Conservation (phyloP, 2,797 vertebrate species). For the Enteromius radiatus region DNA sequence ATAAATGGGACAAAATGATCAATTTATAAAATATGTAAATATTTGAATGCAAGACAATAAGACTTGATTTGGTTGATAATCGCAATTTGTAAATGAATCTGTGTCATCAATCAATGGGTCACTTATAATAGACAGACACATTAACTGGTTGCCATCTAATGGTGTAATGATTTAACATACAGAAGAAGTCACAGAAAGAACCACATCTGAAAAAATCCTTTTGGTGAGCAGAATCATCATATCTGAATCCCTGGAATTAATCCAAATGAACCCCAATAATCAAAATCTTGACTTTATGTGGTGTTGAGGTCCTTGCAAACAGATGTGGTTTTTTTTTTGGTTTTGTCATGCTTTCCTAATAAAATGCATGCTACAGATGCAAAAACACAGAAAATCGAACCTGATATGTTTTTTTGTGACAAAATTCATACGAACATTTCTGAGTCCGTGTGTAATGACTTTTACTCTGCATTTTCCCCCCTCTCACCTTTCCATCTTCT, state of each 20-base stretch:
- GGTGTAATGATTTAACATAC: background rate
- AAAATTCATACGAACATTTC: no score
- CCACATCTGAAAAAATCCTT: background rate
- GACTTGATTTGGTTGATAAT: background rate
- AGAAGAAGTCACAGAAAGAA: no score
- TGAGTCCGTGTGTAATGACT: no score
- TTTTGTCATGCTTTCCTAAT: no score
- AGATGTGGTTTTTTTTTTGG: no score
- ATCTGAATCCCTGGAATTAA: background rate
- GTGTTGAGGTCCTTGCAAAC: background rate
- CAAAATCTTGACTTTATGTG: background rate
- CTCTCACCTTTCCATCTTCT: slow-evolving; percentile 94
- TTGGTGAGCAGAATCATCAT: no score
- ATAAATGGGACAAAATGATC: background rate
- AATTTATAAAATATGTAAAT: background rate
- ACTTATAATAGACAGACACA: background rate
- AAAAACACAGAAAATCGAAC: no score
- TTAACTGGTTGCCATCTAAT: background rate
- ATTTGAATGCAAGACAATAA: background rate
- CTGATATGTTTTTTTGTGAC: no score
- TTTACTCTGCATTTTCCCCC: background rate
- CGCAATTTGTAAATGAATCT: background rate
- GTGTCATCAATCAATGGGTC: background rate
- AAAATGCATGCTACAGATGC: no score
- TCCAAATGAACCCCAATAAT: background rate